A percentile compares a stretch with the other conserved stretches of the same genome.
These are phyloP conservation scores for Rallus limicola DNA, from an alignment of 2,113 vertebrate genomes.

Conservation along the genomic window DNA sequence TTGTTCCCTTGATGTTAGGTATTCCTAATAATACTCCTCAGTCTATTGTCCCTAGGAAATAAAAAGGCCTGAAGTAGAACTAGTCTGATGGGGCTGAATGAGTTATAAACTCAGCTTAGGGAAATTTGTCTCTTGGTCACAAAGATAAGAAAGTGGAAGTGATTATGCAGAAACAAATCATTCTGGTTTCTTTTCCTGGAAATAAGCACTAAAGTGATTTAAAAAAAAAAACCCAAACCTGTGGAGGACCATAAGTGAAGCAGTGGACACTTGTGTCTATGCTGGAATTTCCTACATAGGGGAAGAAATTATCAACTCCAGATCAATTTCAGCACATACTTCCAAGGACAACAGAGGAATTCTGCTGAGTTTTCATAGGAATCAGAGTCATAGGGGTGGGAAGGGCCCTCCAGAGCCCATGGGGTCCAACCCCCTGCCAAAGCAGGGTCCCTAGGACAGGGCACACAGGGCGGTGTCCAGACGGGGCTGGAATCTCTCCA, in stretches of 20 bases:
- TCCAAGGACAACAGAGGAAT: not conserved
- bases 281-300: not conserved
- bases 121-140: not conserved
- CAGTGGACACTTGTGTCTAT: not conserved
- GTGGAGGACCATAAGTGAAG: not conserved
- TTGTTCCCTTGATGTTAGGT: not conserved
- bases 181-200: not conserved
- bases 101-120: not conserved
- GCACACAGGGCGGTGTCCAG: no score
- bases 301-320: not conserved
- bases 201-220: not conserved
- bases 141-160: not conserved
- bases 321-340: not conserved
- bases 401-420: no score
- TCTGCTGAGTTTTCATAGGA: not conserved
- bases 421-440: no score
- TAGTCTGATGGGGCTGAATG: not conserved
- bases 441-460: no score
- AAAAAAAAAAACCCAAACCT: not conserved
- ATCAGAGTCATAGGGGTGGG: no score
- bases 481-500: no score
- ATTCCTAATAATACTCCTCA: conserved; percentile 23
- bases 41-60: conserved; percentile 24
- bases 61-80: not conserved
- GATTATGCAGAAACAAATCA: not conserved